Conservation (phyloP, 1,140 invertebrate species). For the Zophobas atratus region DNA sequence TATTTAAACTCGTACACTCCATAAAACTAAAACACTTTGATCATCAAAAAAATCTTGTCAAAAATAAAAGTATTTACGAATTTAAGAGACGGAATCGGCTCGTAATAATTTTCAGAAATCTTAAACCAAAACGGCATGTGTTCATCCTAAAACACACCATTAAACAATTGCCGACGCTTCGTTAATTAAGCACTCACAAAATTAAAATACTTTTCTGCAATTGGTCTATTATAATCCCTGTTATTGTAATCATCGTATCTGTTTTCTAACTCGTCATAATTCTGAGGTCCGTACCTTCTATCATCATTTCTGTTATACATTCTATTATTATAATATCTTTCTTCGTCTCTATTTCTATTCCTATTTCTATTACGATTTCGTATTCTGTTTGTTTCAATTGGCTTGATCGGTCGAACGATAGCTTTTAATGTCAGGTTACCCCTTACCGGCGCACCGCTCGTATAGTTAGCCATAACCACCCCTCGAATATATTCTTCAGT, state of each 20-base stretch:
- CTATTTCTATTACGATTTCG: constrained; percentile 52
- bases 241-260: constrained; percentile 23
- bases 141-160: constrained; percentile 73
- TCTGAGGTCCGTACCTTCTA: constrained; percentile 14
- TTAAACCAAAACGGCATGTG: constrained; percentile 85
- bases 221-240: constrained; percentile 71
- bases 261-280: constrained; percentile 11
- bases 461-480: constrained; percentile 94
- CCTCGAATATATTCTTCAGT: constrained; percentile 88
- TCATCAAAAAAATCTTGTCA: neutral
- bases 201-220: constrained; percentile 80
- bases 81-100: constrained; percentile 77
- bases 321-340: constrained; percentile 54
- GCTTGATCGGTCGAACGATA: constrained; percentile 79
- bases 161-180: neutral
- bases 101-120: constrained; percentile 69
- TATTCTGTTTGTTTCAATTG: constrained; percentile 64
- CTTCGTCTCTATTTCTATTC: constrained; percentile 45
- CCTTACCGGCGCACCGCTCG: constrained; percentile 84
- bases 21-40: constrained; percentile 79
- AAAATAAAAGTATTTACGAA: constrained; percentile 72
- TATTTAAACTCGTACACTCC: constrained; percentile 90
- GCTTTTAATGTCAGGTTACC: constrained; percentile 91
- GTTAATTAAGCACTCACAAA: constrained; percentile 73
- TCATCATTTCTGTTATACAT: constrained; percentile 39